phyloP scores from a whole-genome alignment of 2,797 vertebrate species.

The Sebastes matsubarae region DNA sequence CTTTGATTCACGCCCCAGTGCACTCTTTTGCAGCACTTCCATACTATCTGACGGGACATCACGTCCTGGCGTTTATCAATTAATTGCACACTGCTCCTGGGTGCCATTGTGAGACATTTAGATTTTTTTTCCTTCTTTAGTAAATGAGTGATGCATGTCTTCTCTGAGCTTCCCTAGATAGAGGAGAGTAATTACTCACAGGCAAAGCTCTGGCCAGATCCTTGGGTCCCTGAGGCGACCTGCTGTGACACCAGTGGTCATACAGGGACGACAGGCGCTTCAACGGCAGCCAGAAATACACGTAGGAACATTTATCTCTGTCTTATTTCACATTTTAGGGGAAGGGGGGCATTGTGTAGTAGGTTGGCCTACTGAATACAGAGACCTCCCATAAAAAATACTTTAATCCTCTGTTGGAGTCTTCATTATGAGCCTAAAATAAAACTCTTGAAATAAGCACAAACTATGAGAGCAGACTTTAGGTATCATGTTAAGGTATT shows the following conservation, averaged over 20 bases:
- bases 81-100: slow-evolving; percentile 80
- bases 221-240: slow-evolving; percentile 45
- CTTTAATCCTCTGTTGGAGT: background rate
- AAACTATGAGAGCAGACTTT: background rate
- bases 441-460: background rate
- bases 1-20: slow-evolving; percentile 77
- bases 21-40: slow-evolving; percentile 69
- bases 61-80: slow-evolving; percentile 81
- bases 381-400: background rate
- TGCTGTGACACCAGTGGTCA: slow-evolving; percentile 38
- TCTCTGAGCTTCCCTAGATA: slow-evolving; percentile 53
- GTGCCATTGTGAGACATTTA: slow-evolving; percentile 70
- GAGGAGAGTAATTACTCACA: slow-evolving; percentile 73
- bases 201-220: slow-evolving; percentile 57
- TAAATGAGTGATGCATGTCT: slow-evolving; percentile 77
- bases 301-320: background rate
- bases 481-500: background rate
- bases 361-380: background rate
- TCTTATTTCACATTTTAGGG: background rate
- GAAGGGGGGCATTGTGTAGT: background rate
- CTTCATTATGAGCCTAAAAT: background rate
- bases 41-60: slow-evolving; percentile 77
- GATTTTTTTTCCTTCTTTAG: slow-evolving; percentile 55
- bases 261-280: background rate
- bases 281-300: background rate